Percentiles rank a stretch among this genome's conserved stretches.
Conservation (phyloP, 2,797 vertebrate species). For the Rhabdophis nuchalis region DNA sequence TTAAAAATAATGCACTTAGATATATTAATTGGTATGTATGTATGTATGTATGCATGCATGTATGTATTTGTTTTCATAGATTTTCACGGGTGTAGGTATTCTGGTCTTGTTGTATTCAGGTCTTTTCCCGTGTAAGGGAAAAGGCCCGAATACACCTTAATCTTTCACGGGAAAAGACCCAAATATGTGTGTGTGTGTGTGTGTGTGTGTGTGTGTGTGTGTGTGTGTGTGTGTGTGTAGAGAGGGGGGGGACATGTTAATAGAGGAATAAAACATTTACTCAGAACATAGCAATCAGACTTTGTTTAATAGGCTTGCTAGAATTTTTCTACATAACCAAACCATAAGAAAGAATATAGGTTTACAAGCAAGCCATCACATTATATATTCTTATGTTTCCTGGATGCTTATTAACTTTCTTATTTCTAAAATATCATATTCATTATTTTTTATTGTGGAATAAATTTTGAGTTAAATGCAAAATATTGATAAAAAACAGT, state of each 20-base stretch:
- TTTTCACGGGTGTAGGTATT: too few relatives aligned
- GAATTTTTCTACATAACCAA: not conserved
- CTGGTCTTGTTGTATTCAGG: too few relatives aligned
- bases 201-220: too few relatives aligned
- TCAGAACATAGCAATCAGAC: not conserved
- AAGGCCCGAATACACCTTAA: too few relatives aligned
- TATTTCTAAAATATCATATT: not conserved
- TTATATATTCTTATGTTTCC: not conserved
- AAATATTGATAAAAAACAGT: not conserved
- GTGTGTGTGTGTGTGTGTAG: too few relatives aligned
- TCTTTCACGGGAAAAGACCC: too few relatives aligned
- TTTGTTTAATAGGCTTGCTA: slow-evolving; percentile 17
- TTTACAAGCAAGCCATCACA: not conserved
- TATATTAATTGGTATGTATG: not conserved
- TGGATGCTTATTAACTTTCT: not conserved
- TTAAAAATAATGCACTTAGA: slow-evolving; percentile 17
- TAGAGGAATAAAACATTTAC: slow-evolving; percentile 14
- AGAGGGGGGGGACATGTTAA: too few relatives aligned
- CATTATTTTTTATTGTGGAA: not conserved
- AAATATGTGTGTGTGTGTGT: too few relatives aligned
- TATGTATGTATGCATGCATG: too few relatives aligned
- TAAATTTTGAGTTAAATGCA: not conserved
- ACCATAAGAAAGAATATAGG: not conserved
- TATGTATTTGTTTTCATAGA: too few relatives aligned
- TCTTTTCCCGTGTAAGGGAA: too few relatives aligned